Base-by-base conservation (phyloP, 2,888 invertebrate genomes). In the Eristalis arbustorum region DNA sequence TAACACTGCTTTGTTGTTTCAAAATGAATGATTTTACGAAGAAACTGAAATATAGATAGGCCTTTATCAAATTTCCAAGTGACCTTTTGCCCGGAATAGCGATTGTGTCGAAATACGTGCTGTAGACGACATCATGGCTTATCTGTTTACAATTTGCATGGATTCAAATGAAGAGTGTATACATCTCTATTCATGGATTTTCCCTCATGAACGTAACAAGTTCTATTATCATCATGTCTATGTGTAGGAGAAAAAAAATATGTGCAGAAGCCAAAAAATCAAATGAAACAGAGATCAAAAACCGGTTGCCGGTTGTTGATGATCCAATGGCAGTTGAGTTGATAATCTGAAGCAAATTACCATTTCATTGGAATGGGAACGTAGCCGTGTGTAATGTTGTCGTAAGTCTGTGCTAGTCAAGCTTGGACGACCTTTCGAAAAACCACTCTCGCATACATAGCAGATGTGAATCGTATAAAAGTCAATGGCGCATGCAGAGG, bases 11-110 rank as follows among this genome's bases (percentile, higher is more conserved):
- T 37, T 37, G 2, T 13, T 37, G 13, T 13, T 37, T 37, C 37
- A 8, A 37, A 37, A 13, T 13, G 37, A 13, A 1, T 2, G 3
- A 37, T 13, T 37, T 37, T 37, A 3, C 13, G 8, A 13, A 11
- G n/a, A 42, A n/a, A 42, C n/a, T n/a, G 18, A 49, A n/a, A 18
- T 8, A 8, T 8, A 68, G 49, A 78, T 59, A 64, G 4, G n/a
- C 11, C 18, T 13, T 40, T 23, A 78, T 73, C 67, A 73, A 49
- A n/a, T 40, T 63, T 57, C 77, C 73, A 56, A 77, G 77, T 82
- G 77, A 67, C 82, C 72, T 62, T 56, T 14, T 75, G 66, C 49
- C 28, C 1, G 11, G 49, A 68, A n/a, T 18, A n/a, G 18, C n/a
- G 49, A n/a, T 49, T 49, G 18, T 14, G 11, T 11, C 40, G 40